Base-by-base conservation (phyloP, 2,113 vertebrate genomes). In the Gobio gobio region DNA sequence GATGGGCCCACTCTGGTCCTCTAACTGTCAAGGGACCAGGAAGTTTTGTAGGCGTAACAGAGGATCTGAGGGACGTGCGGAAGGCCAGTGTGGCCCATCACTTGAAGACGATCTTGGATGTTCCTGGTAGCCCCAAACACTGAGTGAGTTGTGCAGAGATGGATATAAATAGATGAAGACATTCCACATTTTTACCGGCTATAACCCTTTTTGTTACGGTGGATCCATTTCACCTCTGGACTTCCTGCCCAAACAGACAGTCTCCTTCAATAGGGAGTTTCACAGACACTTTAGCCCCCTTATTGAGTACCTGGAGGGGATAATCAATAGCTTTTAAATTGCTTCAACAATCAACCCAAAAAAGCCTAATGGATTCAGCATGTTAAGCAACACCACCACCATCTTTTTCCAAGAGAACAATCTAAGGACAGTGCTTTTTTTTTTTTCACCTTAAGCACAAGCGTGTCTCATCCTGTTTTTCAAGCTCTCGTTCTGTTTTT, bases 381-480 rank as follows among this genome's bases (percentile, higher is more conserved):
- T 82, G 78, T 82, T 73, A 74, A 86, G 85, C 80, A 66, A 83
- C 47, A 54, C 61, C 14, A 51, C 47, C 14, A 10, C 45, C 51
- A 59, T 84, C 63, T 76, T 86, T 73, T 76, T 81, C 63, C 83
- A n/a, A 70, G n/a, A 14, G 18, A 14, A 24, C 40, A 51, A 64
- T 33, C 47, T 51, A 85, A 77, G 51, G 18, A 43, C 49, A 49
- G 9, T 74, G 77, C 61, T 61, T 36, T 54, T 66, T 76, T 16
- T 66, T 78, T 82, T 29, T 43, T 58, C 10, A 83, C 76, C 83
- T 66, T 36, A 81, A 91, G 82, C 82, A 78, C 58, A 85, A 89
- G 81, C 78, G 77, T 75, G 89, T 90, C 89, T 90, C 90, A 84
- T 93, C 91, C 90, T 92, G 91, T 92, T 94, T 92, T 93, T 92